Evolutionary conservation across 2,888 invertebrate genomes (phyloP).

Genomic region (Alviniconcha strummeri): DNA sequence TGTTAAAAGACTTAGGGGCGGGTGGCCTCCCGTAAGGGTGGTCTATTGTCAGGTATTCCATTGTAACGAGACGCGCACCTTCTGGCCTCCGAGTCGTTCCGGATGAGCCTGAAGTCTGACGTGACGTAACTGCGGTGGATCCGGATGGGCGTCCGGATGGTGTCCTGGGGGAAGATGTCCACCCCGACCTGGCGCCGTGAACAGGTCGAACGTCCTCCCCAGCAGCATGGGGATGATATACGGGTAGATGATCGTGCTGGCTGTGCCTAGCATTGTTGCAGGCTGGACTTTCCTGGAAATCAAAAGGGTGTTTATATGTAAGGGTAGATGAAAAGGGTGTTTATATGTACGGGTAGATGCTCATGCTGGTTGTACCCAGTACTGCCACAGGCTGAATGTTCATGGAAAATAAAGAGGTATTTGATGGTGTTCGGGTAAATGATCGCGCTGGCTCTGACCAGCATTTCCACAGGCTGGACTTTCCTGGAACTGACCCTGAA

Average conservation of each 20-base stretch:
- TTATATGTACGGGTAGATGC: not conserved
- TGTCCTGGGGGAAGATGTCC: constrained; percentile 36
- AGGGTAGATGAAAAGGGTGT: not conserved
- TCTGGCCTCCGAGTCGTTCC: constrained; percentile 35
- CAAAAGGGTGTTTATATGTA: not conserved
- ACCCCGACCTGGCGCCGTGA: constrained; percentile 38
- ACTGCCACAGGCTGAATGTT: too few relatives aligned
- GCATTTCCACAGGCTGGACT: too few relatives aligned
- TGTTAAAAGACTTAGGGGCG: too few relatives aligned
- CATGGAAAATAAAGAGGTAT: too few relatives aligned
- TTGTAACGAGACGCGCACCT: not conserved
- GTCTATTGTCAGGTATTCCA: too few relatives aligned
- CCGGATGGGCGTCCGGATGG: constrained; percentile 32
- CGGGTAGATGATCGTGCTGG: constrained; percentile 23
- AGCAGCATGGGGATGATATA: constrained; percentile 41
- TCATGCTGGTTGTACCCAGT: too few relatives aligned
- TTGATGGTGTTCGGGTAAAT: too few relatives aligned
- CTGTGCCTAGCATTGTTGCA: not conserved
- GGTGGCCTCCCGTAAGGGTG: too few relatives aligned
- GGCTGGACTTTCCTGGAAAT: not conserved
- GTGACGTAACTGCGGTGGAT: constrained; percentile 37
- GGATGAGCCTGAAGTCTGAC: constrained; percentile 37
- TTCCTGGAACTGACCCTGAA: too few relatives aligned
- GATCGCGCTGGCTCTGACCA: too few relatives aligned
- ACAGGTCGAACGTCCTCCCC: constrained; percentile 39